Conservation (phyloP, 2,888 invertebrate species). For the Lasioglossum morio region DNA sequence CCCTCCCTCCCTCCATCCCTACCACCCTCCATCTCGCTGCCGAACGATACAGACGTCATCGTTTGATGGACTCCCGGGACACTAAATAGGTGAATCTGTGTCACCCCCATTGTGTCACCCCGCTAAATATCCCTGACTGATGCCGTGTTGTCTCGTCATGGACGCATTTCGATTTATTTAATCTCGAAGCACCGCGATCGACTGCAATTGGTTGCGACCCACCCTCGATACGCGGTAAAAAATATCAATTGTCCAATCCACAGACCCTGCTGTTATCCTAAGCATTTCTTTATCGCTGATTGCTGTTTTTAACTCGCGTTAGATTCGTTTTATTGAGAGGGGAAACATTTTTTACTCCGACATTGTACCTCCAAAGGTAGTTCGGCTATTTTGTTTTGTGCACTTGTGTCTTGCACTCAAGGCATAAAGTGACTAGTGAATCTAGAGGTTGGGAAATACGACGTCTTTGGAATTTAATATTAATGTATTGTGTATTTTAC, state of each 20-base stretch:
- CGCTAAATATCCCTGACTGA: constrained; percentile 40
- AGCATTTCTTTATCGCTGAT: neutral
- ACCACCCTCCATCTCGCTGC: too few species aligned
- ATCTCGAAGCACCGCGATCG: neutral
- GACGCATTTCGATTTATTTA: constrained; percentile 10
- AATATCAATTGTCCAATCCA: neutral
- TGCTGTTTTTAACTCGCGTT: too few species aligned
- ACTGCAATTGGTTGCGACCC: neutral
- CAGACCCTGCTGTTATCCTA: neutral
- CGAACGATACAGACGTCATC: constrained; percentile 63
- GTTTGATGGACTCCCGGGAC: constrained; percentile 60
- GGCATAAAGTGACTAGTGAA: too few species aligned
- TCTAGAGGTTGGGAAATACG: neutral
- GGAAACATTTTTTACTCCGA: neutral
- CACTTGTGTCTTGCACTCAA: neutral
- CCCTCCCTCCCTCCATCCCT: neutral
- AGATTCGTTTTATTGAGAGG: neutral
- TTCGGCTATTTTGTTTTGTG: neutral
- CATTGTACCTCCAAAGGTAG: neutral
- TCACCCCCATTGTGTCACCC: constrained; percentile 33
- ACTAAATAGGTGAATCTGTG: constrained; percentile 55
- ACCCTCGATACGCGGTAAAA: neutral
- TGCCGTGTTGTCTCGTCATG: neutral
- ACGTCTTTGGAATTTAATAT: too few species aligned
- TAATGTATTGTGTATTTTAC: too few species aligned